phyloP scores from a whole-genome alignment of 2,113 vertebrate genomes.

The Elephas maximus region DNA sequence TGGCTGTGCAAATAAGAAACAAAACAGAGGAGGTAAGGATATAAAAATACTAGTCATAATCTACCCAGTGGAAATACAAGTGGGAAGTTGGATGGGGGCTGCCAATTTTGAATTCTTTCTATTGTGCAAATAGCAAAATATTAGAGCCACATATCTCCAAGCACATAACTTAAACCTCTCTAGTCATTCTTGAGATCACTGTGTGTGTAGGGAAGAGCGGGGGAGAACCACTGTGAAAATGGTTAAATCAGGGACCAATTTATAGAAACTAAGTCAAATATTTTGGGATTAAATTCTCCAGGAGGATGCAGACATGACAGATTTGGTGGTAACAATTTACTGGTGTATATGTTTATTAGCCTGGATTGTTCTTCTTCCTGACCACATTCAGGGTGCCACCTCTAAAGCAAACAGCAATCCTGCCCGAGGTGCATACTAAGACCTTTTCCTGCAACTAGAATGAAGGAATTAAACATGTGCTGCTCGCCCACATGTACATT shows the following conservation, averaged over 20 bases:
- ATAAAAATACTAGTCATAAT: slow-evolving; percentile 68
- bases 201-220: no score
- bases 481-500: background rate
- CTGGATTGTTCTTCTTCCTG: background rate
- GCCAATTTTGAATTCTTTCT: slow-evolving; percentile 66
- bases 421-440: background rate
- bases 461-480: background rate
- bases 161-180: slow-evolving; percentile 22
- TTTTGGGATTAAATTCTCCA: slow-evolving; percentile 31
- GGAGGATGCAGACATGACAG: background rate
- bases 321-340: background rate
- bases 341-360: background rate
- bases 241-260: slow-evolving; percentile 27
- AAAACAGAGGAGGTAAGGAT: slow-evolving; percentile 55
- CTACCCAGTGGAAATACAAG: slow-evolving; percentile 40
- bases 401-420: background rate
- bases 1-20: slow-evolving; percentile 61
- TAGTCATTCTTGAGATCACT: background rate
- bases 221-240: slow-evolving; percentile 45
- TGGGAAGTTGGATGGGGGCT: background rate
- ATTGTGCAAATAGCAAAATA: slow-evolving; percentile 59
- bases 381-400: background rate
- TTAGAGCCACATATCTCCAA: background rate
- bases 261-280: slow-evolving; percentile 66
- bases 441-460: background rate